Evolutionary conservation across 2,888 invertebrate genomes (phyloP).

Genomic region (Venustoraphidia nigricollis): DNA sequence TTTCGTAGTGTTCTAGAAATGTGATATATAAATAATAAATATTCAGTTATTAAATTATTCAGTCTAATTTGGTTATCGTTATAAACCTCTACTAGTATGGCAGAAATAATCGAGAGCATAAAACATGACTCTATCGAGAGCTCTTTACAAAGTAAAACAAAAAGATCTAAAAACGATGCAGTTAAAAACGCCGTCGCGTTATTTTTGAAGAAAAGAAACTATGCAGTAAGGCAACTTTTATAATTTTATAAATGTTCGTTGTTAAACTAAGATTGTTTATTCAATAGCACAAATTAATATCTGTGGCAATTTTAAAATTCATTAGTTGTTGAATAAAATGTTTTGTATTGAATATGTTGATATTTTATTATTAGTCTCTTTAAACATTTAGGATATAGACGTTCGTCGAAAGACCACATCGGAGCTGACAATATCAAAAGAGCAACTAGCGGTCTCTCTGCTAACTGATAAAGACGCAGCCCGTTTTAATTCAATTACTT

Average conservation of each 20-base stretch:
- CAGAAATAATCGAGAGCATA: background rate
- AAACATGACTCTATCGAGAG: background rate
- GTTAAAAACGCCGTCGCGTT: slow-evolving; percentile 48
- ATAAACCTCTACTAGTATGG: background rate
- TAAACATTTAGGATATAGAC: no score
- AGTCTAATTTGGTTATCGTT: no score
- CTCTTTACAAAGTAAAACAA: slow-evolving; percentile 27
- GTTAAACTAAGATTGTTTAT: no score
- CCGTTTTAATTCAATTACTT: slow-evolving; percentile 58
- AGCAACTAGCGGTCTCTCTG: slow-evolving; percentile 52
- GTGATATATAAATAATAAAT: no score
- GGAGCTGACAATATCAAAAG: slow-evolving; percentile 28
- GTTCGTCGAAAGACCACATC: no score
- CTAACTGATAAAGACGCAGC: slow-evolving; percentile 57
- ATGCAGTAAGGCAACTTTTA: slow-evolving; percentile 32
- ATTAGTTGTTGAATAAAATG: no score
- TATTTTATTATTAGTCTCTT: no score
- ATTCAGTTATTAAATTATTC: no score
- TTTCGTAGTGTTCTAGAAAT: background rate
- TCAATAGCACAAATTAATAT: no score
- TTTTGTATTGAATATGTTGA: no score
- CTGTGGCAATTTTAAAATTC: no score
- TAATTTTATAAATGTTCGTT: no score
- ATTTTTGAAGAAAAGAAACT: slow-evolving; percentile 53
- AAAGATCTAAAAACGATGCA: slow-evolving; percentile 48